Base-by-base conservation (phyloP, 2,113 vertebrate genomes). In the Uria lomvia region DNA sequence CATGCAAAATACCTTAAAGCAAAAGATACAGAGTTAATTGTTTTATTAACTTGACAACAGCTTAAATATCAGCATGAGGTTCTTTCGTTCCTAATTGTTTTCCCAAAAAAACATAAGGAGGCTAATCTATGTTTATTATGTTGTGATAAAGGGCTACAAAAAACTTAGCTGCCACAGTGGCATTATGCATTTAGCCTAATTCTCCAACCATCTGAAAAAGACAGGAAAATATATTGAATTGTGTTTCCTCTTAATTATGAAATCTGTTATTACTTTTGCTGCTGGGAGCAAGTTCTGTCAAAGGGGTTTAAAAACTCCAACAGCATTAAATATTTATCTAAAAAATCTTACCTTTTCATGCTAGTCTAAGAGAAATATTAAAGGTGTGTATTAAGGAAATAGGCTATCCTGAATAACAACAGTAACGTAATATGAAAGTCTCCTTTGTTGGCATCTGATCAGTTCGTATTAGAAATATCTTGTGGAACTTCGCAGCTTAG, bases 51-150 rank as follows among this genome's bases (percentile, higher is more conserved):
- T 47, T 77, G 79, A 86, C 70, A 88, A 90, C 88, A 95, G 59
- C 92, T 92, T 95, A 92, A 93, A 80, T 94, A 50, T 86, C 96
- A 96, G 96, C 88, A 94, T 83, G 93, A 95, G 82, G 59, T 88
- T 93, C 73, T 74, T 90, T 86, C 34, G 73, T 40, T 92, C 56
- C 73, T 79, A 95, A 90, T 30, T 85, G 70, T 95, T 90, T 96
- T 87, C 86, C 47, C 12, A 66, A 80, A 89, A 94, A 85, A 27
- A 42, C 45, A 19, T 66, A 86, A 90, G 74, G 82, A 93, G 66
- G 30, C 66, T 92, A 90, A 88, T 80, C 81, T 62, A 12, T 55
- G 53, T 73, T 86, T 88, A 29, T 60, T 82, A 20, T 38, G 47
- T 36, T 90, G 76, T 47, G 80, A 55, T 11, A 59, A 58, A 74